Evolutionary conservation across 2,888 invertebrate species (phyloP), one percentile per base, ranked within the genome.

Genomic region (Cephus spinipes): DNA sequence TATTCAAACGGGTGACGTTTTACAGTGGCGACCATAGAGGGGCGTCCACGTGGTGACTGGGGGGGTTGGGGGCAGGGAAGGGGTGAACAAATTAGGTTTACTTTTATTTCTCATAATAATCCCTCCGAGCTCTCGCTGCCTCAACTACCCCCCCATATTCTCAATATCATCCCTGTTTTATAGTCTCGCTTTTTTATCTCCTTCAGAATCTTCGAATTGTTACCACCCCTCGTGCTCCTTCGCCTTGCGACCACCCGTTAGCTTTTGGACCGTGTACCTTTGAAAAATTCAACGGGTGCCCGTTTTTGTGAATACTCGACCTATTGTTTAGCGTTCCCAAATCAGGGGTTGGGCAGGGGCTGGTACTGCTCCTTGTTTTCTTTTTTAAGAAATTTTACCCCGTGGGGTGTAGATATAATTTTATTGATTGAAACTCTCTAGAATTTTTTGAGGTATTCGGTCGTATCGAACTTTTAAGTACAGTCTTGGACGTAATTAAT

Each of bases 381-480:
- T 12, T 69, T n/a, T 31, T 30, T 15, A 12, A 4, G 31, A 30
- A 6, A 3, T 30, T 30, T 31, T 71, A 12, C 31, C 11, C 31
- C 2, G 31, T 0, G 12, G 32, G 74, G 71, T 33, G 75, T 79
- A 81, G 80, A 77, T 76, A 83, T 84, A 80, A 85, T 86, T 86
- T 85, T 86, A 84, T 82, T 85, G 82, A 85, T 86, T 84, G 85
- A 84, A 86, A 86, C 82, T 77, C 79, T 77, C 36, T 74, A 79
- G 74, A 80, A 81, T 81, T 81, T 79, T 76, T 81, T 31, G 68
- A 73, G 76, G 30, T 30, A 11, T 2, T 40, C 15, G 40, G 55
- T 1, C 23, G 55, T 9, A 15, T 15, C 40, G 15, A 55, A 6
- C 23, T 9, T 23, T 9, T 23, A 23, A 6, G 9, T 55, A 40